These are phyloP conservation scores for Sebastes reedi DNA, from an alignment of 2,797 vertebrate species.

Conservation along the genomic window DNA sequence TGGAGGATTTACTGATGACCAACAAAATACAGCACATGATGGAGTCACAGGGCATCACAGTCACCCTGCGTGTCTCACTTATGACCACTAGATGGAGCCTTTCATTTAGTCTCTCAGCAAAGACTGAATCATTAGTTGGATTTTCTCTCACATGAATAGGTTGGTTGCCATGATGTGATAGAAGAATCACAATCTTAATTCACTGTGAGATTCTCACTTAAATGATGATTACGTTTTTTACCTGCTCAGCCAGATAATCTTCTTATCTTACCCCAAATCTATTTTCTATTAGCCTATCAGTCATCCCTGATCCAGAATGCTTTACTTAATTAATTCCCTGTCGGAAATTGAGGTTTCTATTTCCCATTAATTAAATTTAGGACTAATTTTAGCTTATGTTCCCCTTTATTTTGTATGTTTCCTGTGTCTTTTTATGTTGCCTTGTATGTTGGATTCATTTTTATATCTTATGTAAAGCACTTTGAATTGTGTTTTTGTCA, in stretches of 20 bases:
- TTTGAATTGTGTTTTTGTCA: not conserved
- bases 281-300: not conserved
- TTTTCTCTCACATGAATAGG: not conserved
- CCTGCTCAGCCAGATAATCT: not conserved
- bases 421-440: too few species aligned
- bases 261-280: not conserved
- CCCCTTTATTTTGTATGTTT: not conserved
- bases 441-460: not conserved
- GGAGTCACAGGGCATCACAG: not conserved
- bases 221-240: not conserved
- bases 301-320: not conserved
- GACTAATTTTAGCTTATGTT: not conserved
- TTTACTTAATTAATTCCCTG: not conserved
- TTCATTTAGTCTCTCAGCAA: constrained; percentile 10
- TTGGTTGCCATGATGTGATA: not conserved
- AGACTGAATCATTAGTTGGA: not conserved
- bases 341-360: not conserved
- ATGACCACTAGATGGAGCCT: constrained; percentile 62
- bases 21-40: not conserved
- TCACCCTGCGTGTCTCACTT: not conserved
- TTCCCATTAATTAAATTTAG: not conserved
- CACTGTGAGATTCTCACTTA: not conserved
- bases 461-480: not conserved
- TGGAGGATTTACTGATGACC: not conserved
- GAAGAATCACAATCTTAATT: not conserved